phyloP scores from a whole-genome alignment of 2,888 invertebrate genomes.

The Chymomyza amoena region DNA sequence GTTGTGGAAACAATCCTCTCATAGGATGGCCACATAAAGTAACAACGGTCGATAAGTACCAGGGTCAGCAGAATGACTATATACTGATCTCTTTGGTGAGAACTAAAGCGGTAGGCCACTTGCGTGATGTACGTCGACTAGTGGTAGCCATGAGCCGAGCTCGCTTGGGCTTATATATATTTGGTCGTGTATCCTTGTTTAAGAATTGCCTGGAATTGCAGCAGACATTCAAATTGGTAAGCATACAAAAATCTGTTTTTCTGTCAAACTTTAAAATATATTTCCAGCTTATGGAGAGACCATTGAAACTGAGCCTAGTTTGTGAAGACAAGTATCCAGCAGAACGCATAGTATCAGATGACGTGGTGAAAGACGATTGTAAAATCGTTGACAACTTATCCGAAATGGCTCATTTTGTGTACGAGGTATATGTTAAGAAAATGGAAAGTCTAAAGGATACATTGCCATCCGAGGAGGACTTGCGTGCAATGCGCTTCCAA shows the following conservation, averaged over 20 bases:
- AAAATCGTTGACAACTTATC: conserved; percentile 83
- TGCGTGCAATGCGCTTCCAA: conserved; percentile 63
- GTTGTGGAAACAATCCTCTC: conserved; percentile 96
- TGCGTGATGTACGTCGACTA: conserved; percentile 96
- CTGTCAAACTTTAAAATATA: background rate
- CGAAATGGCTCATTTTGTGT: conserved; percentile 97
- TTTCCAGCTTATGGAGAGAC: conserved; percentile 87
- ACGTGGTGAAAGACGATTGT: conserved; percentile 71
- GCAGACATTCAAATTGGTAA: conserved; percentile 94
- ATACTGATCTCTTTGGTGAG: conserved; percentile 97
- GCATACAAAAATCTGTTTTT: background rate
- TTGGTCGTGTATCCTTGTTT: conserved; percentile 95
- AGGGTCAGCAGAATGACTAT: conserved; percentile 99
- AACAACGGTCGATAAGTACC: conserved; percentile 99
- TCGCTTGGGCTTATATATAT: conserved; percentile 96
- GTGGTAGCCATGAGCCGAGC: conserved; percentile 99
- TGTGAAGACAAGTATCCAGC: conserved; percentile 90
- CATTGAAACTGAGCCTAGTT: conserved; percentile 88
- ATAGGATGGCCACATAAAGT: conserved; percentile 96
- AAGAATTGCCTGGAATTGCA: conserved; percentile 98
- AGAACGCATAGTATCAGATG: conserved; percentile 81
- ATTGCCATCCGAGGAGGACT: conserved; percentile 60
- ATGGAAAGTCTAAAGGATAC: conserved; percentile 82
- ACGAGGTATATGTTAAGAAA: conserved; percentile 91
- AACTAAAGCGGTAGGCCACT: conserved; percentile 97